These are phyloP conservation scores for Ispidina lecontei DNA, from an alignment of 2,797 vertebrate species.

Conservation along the genomic window DNA sequence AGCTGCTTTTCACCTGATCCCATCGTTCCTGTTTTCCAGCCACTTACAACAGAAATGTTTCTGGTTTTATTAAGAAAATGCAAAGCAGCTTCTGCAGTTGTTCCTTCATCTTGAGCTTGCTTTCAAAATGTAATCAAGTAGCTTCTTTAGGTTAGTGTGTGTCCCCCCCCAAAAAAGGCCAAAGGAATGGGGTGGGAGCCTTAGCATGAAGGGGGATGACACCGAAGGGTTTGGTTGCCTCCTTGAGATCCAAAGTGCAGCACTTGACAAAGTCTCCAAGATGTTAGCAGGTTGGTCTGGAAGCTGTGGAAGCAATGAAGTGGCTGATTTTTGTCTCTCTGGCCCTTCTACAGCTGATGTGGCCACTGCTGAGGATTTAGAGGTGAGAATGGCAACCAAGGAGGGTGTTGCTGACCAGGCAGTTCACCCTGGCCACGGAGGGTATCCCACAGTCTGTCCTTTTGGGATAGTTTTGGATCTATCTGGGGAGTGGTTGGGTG, in stretches of 20 bases:
- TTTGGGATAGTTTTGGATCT: not conserved
- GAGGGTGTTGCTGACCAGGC: not conserved
- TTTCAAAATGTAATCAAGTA: not conserved
- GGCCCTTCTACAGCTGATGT: fast-evolving
- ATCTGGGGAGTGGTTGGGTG: not conserved
- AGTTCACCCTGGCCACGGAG: not conserved
- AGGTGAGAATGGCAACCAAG: not conserved
- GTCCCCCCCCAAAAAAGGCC: not conserved
- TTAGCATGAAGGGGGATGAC: not conserved
- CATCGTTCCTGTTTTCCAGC: not conserved
- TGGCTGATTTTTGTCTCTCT: not conserved
- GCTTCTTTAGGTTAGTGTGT: not conserved
- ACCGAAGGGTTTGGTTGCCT: not conserved
- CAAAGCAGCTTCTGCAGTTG: slow-evolving; percentile 15
- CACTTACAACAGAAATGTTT: not conserved
- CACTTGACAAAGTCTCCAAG: not conserved
- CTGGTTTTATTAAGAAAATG: not conserved
- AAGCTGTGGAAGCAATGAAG: not conserved
- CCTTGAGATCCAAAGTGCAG: not conserved
- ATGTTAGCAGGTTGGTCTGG: not conserved
- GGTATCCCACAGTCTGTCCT: not conserved
- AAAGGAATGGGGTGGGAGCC: not conserved
- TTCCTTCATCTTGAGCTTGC: not conserved
- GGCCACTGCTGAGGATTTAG: not conserved
- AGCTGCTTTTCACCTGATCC: not conserved